Base-by-base conservation (phyloP, 2,113 vertebrate genomes). In the Salvelinus fontinalis region DNA sequence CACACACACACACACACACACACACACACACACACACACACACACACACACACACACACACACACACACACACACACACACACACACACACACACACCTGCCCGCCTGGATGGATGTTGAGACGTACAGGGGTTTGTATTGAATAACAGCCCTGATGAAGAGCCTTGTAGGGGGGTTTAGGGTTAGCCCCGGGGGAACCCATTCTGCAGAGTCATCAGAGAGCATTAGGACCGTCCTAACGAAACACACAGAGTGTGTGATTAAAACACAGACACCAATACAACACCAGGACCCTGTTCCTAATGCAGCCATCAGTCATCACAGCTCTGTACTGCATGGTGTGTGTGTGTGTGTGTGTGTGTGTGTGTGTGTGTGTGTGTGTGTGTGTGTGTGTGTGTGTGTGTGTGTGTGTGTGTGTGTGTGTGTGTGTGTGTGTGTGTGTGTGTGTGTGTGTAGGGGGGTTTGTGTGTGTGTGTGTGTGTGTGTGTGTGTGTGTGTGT, bases 191-290 rank as follows among this genome's bases (percentile, higher is more conserved):
- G 20, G 73, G 75, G 80, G 8, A 39, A 0, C 34, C 34, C 0
- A 39, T 39, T 39, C 34, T 75, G 78, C 75, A 75, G 81, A 88
- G 90, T 89, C 89, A 90, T 91, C 86, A 88, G 83, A 79, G 66
- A 78, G 71, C 84, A 82, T 87, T 77, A 81, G 79, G 78, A 89
- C 8, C 39, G 8, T 44, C 39, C 2, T 93, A 93, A 93, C 93
- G 91, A 91, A 85, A 93, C 87, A 91, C 81, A 81, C 86, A 72
- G 79, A 88, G 85, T 84, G 85, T 86, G 86, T 89, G 89, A 92
- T 93, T 93, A 92, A 91, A 85, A 90, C 85, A 87, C 75, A 83
- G 83, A 91, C 87, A 88, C 87, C 81, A 3, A 69, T 80, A 76
- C 76, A 71, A 85, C 81, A 85, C 79, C 79, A 80, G 77, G 73